phyloP scores from a whole-genome alignment of 2,797 vertebrate genomes.

The Anabacerthia variegaticeps region DNA sequence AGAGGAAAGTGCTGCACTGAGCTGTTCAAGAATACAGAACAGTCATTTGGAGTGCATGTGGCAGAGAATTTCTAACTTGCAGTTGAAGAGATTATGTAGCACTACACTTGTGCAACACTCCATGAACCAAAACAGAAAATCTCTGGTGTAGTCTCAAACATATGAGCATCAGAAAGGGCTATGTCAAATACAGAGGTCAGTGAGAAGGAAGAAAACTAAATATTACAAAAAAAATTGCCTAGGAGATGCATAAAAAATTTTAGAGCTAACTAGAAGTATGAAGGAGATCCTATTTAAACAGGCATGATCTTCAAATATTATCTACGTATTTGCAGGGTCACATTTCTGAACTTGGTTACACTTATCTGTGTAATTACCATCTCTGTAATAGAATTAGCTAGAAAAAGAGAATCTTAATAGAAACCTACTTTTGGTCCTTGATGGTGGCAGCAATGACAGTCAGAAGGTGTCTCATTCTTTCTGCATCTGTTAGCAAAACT shows the following conservation, averaged over 20 bases:
- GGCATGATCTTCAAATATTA: not conserved
- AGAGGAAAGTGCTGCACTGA: slow-evolving; percentile 80
- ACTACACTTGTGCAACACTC: not conserved
- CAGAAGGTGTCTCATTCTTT: slow-evolving; percentile 74
- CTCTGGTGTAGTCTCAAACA: not conserved
- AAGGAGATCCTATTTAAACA: not conserved
- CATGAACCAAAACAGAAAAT: not conserved
- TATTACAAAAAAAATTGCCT: not conserved
- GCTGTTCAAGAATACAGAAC: slow-evolving; percentile 80
- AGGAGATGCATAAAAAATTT: not conserved
- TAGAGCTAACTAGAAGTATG: not conserved
- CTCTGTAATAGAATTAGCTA: not conserved
- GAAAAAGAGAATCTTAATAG: not conserved
- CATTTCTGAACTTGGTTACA: not conserved
- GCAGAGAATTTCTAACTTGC: not conserved
- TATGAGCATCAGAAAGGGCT: not conserved
- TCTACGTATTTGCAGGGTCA: not conserved
- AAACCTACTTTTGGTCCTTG: slow-evolving; percentile 80
- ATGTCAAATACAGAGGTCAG: not conserved
- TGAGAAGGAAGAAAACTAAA: not conserved
- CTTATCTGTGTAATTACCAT: not conserved
- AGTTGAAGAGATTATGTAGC: not conserved
- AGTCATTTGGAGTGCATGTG: slow-evolving; percentile 78
- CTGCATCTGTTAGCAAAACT: slow-evolving; percentile 79
- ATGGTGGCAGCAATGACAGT: slow-evolving; percentile 80